These are phyloP conservation scores for Tinea pellionella DNA, from an alignment of 2,888 invertebrate species.

Conservation along the genomic window DNA sequence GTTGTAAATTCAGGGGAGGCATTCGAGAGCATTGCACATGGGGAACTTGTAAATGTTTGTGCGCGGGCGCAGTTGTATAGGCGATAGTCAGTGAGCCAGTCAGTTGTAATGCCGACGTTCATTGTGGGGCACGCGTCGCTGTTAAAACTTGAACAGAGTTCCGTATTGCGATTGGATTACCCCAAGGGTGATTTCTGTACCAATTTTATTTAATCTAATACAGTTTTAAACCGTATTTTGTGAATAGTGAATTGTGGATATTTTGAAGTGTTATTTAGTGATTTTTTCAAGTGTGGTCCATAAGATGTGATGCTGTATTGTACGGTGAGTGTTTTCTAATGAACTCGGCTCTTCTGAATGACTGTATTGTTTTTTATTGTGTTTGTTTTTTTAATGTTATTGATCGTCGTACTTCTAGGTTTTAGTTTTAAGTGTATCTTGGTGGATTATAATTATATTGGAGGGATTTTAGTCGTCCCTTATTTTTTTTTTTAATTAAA, in stretches of 20 bases:
- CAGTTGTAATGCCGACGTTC: conserved; percentile 41
- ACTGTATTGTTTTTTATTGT: conserved; percentile 55
- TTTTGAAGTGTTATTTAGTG: neutral
- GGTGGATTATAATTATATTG: too few species aligned
- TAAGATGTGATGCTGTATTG: conserved; percentile 46
- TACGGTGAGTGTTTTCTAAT: conserved; percentile 54
- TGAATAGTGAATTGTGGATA: conserved; percentile 1
- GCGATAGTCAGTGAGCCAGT: conserved; percentile 37
- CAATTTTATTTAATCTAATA: neutral
- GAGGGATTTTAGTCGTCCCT: neutral
- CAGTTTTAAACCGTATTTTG: neutral
- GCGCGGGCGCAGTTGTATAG: conserved; percentile 10
- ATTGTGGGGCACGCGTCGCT: conserved; percentile 42
- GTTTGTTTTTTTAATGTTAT: conserved; percentile 28
- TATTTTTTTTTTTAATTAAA: neutral
- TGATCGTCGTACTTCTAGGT: neutral
- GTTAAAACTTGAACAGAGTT: conserved; percentile 42
- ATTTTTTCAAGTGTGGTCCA: conserved; percentile 22
- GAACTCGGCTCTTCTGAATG: conserved; percentile 37
- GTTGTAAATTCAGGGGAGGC: conserved; percentile 28
- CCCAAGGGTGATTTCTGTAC: conserved; percentile 27
- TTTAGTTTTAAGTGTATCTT: too few species aligned
- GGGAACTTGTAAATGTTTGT: conserved; percentile 49
- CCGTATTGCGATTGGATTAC: conserved; percentile 34
- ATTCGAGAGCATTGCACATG: conserved; percentile 44